Conservation (phyloP, 2,113 vertebrate genomes). For the Oxyura jamaicensis region DNA sequence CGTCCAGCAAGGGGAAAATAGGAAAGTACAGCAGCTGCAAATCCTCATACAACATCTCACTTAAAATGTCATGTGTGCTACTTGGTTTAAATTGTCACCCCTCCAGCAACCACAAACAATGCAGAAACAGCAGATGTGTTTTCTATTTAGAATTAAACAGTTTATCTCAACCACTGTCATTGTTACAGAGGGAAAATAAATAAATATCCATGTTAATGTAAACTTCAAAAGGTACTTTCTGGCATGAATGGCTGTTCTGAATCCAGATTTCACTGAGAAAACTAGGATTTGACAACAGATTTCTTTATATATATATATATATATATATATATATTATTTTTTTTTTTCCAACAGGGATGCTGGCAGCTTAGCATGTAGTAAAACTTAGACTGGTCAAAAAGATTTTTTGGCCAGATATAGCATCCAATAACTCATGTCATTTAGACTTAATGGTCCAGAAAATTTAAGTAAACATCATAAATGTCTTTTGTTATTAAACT, state of each 20-base stretch:
- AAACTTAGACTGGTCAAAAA: slow-evolving; percentile 80
- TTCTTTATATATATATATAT: not conserved
- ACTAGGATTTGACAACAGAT: slow-evolving; percentile 78
- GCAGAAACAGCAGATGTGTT: slow-evolving; percentile 90
- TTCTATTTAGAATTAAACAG: slow-evolving; percentile 88
- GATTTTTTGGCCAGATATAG: slow-evolving; percentile 82
- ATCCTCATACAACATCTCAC: slow-evolving; percentile 87
- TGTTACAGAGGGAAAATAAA: slow-evolving; percentile 89
- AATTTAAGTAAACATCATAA: slow-evolving; percentile 88
- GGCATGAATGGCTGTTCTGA: slow-evolving; percentile 76
- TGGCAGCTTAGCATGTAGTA: slow-evolving; percentile 77
- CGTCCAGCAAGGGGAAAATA: not conserved
- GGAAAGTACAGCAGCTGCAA: slow-evolving; percentile 81
- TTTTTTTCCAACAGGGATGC: slow-evolving; percentile 68
- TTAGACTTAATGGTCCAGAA: slow-evolving; percentile 80
- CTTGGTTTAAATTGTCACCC: slow-evolving; percentile 87
- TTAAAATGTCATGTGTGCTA: slow-evolving; percentile 86
- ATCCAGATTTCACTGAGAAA: slow-evolving; percentile 80
- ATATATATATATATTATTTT: too few relatives aligned
- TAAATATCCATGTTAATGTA: slow-evolving; percentile 88
- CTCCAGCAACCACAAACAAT: slow-evolving; percentile 89
- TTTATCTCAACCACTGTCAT: slow-evolving; percentile 88
- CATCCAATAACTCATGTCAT: slow-evolving; percentile 82
- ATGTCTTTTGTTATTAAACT: slow-evolving; percentile 85
- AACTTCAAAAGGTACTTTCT: slow-evolving; percentile 86